These are phyloP conservation scores for Nomada ruficornis DNA, from an alignment of 2,888 invertebrate species.

Conservation along the genomic window DNA sequence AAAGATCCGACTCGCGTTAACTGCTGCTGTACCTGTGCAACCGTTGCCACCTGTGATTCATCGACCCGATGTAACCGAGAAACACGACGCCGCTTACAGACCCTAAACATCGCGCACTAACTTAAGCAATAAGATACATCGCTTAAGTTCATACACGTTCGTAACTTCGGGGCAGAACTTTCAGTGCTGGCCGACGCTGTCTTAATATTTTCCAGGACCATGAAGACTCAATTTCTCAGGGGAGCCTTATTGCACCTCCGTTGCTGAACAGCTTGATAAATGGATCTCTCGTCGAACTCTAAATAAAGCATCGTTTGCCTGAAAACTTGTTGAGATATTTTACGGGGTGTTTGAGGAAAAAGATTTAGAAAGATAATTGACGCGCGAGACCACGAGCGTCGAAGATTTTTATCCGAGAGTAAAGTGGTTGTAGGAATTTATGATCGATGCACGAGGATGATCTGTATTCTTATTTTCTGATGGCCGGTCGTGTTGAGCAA, in stretches of 20 bases:
- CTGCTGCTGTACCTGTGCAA: slow-evolving; percentile 19
- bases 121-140: slow-evolving; percentile 47
- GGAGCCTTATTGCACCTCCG: background rate
- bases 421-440: background rate
- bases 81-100: slow-evolving; percentile 46
- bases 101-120: slow-evolving; percentile 25
- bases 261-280: background rate
- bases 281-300: background rate
- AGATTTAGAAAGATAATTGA: too few species aligned
- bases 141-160: slow-evolving; percentile 32
- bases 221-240: background rate
- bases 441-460: background rate
- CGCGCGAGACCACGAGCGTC: too few species aligned
- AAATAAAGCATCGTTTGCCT: background rate
- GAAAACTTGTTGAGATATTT: background rate
- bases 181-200: background rate
- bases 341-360: too few species aligned
- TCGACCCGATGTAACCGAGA: slow-evolving; percentile 33
- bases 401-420: background rate
- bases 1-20: slow-evolving; percentile 17
- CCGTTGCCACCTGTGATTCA: slow-evolving; percentile 37
- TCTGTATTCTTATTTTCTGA: background rate
- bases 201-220: background rate
- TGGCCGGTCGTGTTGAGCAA: background rate
- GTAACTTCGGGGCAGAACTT: slow-evolving; percentile 42